Evolutionary conservation across 2,113 vertebrate genomes (phyloP).

Genomic region (Ascaphus truei): DNA sequence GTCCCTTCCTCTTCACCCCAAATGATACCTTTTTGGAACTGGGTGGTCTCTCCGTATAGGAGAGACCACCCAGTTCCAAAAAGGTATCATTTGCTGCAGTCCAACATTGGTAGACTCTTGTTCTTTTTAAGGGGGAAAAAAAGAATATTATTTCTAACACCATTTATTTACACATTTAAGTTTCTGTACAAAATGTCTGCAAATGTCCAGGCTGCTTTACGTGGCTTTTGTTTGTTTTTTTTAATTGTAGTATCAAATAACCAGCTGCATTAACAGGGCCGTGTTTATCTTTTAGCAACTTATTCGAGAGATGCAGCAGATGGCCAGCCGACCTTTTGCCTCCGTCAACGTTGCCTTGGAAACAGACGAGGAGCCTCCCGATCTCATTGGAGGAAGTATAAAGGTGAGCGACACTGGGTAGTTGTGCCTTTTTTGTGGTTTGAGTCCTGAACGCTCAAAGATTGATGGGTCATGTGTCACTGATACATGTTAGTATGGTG

Average conservation of each 20-base stretch:
- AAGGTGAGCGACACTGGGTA: conserved; percentile 74
- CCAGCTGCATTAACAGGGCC: conserved; percentile 35
- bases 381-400: conserved; percentile 95
- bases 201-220: too few relatives aligned
- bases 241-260: background rate
- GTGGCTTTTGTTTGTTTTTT: fast-evolving
- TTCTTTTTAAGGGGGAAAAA: too few relatives aligned
- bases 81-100: too few relatives aligned
- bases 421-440: background rate
- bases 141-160: too few relatives aligned
- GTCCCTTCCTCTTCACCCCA: too few relatives aligned
- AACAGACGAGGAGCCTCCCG: conserved; percentile 94
- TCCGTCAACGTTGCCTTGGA: conserved; percentile 98
- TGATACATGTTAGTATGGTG: too few relatives aligned
- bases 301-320: conserved; percentile 98
- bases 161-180: background rate
- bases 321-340: conserved; percentile 97
- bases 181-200: background rate
- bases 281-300: conserved; percentile 81
- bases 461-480: too few relatives aligned
- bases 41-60: too few relatives aligned
- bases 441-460: too few relatives aligned
- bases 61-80: too few relatives aligned
- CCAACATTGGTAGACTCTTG: too few relatives aligned
- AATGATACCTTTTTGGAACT: too few relatives aligned